These are phyloP conservation scores for Hemibagrus guttatus DNA, from an alignment of 2,797 vertebrate genomes.

Conservation along the genomic window DNA sequence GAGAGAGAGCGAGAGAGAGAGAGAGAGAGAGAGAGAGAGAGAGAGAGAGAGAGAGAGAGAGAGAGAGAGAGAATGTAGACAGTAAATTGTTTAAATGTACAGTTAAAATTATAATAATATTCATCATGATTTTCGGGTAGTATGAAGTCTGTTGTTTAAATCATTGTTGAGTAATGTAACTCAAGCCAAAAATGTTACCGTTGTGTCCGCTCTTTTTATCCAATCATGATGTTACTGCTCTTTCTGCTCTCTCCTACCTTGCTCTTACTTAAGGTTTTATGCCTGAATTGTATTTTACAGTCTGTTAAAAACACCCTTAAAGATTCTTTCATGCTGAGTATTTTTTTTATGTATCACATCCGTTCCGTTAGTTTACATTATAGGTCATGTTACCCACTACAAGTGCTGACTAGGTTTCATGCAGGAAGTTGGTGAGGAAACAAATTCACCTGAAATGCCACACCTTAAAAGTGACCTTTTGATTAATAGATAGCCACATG, in stretches of 20 bases:
- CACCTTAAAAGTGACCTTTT: not conserved
- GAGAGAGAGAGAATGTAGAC: no score
- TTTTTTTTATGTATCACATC: not conserved
- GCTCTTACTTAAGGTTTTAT: not conserved
- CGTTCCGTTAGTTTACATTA: not conserved
- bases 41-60: no score
- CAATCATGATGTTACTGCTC: not conserved
- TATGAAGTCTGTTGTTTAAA: not conserved
- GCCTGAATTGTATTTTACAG: not conserved
- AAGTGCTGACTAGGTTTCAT: constrained; percentile 14
- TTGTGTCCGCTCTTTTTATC: not conserved
- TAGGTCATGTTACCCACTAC: not conserved
- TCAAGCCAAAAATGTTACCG: not conserved
- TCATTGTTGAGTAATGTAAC: not conserved
- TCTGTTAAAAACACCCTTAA: not conserved
- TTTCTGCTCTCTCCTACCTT: not conserved
- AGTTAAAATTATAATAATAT: no score
- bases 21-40: no score
- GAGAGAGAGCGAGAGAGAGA: no score
- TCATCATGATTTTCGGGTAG: no score
- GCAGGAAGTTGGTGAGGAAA: not conserved
- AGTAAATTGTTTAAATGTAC: not conserved
- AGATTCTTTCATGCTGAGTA: not conserved
- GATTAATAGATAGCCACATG: not conserved
- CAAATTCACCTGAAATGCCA: not conserved